Percentiles rank a stretch among this genome's conserved stretches.
These are phyloP conservation scores for Dichetophora obliterata DNA, from an alignment of 2,888 invertebrate genomes.

Conservation along the genomic window DNA sequence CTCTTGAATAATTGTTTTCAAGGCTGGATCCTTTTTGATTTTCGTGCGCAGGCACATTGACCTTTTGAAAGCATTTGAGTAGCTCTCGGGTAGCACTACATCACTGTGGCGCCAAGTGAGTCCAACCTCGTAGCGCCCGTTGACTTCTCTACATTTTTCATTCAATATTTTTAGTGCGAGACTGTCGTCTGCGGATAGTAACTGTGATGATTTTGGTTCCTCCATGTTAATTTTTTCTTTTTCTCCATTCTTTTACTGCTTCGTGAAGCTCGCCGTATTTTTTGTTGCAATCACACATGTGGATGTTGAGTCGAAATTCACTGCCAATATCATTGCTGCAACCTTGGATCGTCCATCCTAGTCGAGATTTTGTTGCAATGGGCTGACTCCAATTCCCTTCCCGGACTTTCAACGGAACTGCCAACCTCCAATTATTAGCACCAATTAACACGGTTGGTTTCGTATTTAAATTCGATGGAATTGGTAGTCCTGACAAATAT, in stretches of 20 bases:
- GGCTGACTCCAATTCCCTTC: slow-evolving; percentile 19
- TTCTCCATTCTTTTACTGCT: slow-evolving; percentile 36
- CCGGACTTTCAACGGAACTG: slow-evolving; percentile 14
- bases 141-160: slow-evolving; percentile 16
- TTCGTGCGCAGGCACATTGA: too few species aligned
- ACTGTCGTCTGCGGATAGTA: slow-evolving; percentile 23
- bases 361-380: slow-evolving; percentile 25
- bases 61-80: too few species aligned
- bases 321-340: background rate
- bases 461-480: slow-evolving; percentile 25
- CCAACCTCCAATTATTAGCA: slow-evolving; percentile 25
- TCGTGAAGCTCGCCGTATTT: slow-evolving; percentile 36
- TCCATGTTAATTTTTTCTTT: slow-evolving; percentile 34
- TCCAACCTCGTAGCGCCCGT: slow-evolving; percentile 26
- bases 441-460: slow-evolving; percentile 30
- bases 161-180: slow-evolving; percentile 25
- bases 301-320: slow-evolving; percentile 19
- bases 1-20: background rate
- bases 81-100: too few species aligned
- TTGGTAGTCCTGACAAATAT: slow-evolving; percentile 24
- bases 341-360: slow-evolving; percentile 27
- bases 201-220: background rate
- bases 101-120: slow-evolving; percentile 37
- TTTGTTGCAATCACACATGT: slow-evolving; percentile 37
- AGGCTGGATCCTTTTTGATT: slow-evolving; percentile 17